phyloP scores from a whole-genome alignment of 2,888 invertebrate species.

The Pyrrhosoma nymphula region DNA sequence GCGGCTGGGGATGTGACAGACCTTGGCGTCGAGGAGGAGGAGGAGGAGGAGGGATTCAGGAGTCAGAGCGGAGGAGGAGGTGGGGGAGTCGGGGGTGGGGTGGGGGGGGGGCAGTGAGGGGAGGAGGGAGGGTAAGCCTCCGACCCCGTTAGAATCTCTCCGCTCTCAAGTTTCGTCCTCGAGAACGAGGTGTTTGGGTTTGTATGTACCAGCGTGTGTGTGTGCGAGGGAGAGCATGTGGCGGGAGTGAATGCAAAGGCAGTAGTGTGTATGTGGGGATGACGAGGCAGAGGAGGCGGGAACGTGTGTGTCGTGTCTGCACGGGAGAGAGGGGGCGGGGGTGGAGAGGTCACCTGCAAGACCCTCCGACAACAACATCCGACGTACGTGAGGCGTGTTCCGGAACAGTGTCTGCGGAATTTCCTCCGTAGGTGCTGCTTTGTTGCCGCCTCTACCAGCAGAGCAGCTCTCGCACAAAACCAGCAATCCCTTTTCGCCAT shows the following conservation, averaged over 20 bases:
- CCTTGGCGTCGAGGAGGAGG: neutral
- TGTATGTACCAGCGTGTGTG: neutral
- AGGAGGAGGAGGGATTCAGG: neutral
- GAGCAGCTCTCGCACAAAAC: neutral
- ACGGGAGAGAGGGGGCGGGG: neutral
- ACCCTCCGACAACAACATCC: conserved; percentile 36
- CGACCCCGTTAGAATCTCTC: neutral
- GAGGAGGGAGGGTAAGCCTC: neutral
- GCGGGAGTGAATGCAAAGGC: neutral
- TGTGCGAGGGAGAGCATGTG: neutral
- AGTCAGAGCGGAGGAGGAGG: too few relatives aligned
- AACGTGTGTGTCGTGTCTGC: neutral
- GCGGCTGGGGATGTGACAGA: neutral
- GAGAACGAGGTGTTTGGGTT: conserved; percentile 9
- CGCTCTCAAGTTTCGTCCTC: neutral
- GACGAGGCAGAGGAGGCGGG: neutral
- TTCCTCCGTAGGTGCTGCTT: neutral
- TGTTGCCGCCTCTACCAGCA: neutral
- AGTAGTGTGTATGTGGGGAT: neutral
- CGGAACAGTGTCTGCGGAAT: conserved; percentile 23
- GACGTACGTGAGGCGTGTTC: conserved; percentile 52
- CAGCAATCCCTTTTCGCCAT: neutral
- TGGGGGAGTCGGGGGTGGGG: neutral
- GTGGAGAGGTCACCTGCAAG: neutral
- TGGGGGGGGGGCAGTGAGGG: neutral